These are phyloP conservation scores for Phalacrocorax brasilianus DNA, from an alignment of 2,113 vertebrate genomes.

Conservation along the genomic window DNA sequence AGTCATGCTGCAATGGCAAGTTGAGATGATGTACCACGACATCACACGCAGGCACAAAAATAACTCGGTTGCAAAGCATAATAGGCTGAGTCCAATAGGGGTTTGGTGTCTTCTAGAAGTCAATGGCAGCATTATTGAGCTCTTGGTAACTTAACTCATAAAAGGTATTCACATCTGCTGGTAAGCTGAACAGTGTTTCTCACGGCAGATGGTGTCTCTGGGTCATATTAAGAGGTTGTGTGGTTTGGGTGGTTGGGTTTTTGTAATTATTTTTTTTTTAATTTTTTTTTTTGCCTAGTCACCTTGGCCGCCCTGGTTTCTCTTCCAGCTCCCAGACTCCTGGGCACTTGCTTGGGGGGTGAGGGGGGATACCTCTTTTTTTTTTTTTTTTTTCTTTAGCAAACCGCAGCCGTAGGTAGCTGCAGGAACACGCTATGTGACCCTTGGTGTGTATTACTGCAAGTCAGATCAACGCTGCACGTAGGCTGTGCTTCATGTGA, in stretches of 20 bases:
- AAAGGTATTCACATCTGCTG: no score
- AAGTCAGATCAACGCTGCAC: accelerated
- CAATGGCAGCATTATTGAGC: background rate
- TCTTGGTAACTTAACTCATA: background rate
- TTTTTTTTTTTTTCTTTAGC: background rate
- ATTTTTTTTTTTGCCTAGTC: background rate
- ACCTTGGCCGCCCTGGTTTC: background rate
- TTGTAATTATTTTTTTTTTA: no score
- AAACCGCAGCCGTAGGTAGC: background rate
- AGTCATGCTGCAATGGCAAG: background rate
- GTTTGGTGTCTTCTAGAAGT: no score
- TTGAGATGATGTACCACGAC: background rate
- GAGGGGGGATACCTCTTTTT: accelerated
- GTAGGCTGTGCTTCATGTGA: background rate
- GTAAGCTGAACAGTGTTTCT: accelerated
- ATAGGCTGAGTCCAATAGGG: no score
- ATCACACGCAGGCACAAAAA: accelerated
- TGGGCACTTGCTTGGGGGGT: background rate
- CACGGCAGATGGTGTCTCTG: background rate
- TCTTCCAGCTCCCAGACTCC: background rate
- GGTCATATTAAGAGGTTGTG: no score
- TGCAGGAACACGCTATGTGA: accelerated
- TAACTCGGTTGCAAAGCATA: background rate
- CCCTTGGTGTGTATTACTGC: no score
- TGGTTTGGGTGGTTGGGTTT: no score